Percentiles rank a stretch among this genome's conserved stretches.
phyloP scores from a whole-genome alignment of 2,797 vertebrate species.

The Potorous gilbertii region DNA sequence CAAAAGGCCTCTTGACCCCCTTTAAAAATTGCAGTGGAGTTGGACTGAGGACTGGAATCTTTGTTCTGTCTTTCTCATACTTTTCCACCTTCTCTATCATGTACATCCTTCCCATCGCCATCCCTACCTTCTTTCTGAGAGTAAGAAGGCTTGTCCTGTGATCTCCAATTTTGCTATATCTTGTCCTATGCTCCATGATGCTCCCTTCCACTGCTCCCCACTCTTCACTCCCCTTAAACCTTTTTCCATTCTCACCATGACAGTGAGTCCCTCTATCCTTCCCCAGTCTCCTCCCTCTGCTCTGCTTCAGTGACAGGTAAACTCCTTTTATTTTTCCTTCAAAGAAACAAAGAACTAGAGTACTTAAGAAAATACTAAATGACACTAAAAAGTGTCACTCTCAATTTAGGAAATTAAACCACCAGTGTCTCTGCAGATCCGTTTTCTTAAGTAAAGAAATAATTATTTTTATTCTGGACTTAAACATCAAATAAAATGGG shows the following conservation, averaged over 20 bases:
- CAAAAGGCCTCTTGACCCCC: constrained; percentile 36
- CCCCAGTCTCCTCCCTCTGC: not conserved
- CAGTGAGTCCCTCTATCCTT: not conserved
- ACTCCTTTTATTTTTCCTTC: not conserved
- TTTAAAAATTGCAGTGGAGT: not conserved
- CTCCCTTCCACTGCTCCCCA: not conserved
- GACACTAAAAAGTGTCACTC: not conserved
- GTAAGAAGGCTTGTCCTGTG: not conserved
- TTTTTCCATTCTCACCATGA: not conserved
- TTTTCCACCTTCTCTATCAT: not conserved
- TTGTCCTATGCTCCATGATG: not conserved
- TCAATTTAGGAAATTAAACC: constrained; percentile 36
- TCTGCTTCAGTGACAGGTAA: not conserved
- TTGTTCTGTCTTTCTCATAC: not conserved
- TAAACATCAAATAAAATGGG: not conserved
- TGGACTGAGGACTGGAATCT: constrained; percentile 31
- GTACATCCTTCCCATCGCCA: not conserved
- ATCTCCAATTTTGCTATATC: not conserved
- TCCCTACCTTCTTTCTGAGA: not conserved
- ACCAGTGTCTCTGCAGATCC: constrained; percentile 22
- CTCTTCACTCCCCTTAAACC: not conserved
- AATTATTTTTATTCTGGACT: constrained; percentile 12
- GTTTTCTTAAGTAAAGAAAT: not conserved
- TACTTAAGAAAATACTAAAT: constrained; percentile 16
- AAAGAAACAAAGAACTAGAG: constrained; percentile 22